Evolutionary conservation across 1,140 invertebrate species (phyloP).

Genomic region (Caenorhabditis inopinata): DNA sequence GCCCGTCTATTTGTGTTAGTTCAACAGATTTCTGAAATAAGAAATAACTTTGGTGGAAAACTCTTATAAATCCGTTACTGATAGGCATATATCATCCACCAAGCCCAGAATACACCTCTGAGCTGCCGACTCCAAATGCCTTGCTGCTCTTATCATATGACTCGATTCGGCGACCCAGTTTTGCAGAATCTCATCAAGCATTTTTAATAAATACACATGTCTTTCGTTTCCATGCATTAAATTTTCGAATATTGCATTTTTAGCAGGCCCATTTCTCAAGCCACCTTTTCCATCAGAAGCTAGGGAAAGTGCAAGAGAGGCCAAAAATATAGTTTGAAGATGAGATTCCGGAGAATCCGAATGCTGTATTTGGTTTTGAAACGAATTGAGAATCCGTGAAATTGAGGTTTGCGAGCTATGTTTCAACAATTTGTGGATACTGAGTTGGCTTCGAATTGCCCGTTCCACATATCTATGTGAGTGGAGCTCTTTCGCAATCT

Average conservation of each 20-base stretch:
- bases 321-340: background rate
- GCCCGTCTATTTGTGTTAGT: background rate
- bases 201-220: background rate
- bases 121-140: background rate
- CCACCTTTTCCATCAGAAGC: conserved; percentile 4
- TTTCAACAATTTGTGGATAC: background rate
- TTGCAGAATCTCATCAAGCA: background rate
- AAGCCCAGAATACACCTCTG: background rate
- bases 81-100: background rate
- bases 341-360: background rate
- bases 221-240: background rate
- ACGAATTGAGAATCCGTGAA: background rate
- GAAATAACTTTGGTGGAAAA: background rate
- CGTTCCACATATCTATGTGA: background rate
- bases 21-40: background rate
- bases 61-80: background rate
- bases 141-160: background rate
- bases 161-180: background rate
- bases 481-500: too few relatives aligned
- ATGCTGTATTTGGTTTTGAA: background rate
- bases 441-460: background rate
- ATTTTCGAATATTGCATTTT: background rate
- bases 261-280: background rate
- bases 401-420: background rate
- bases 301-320: background rate